phyloP scores from a whole-genome alignment of 2,113 vertebrate genomes.

The Aramus guarauna region DNA sequence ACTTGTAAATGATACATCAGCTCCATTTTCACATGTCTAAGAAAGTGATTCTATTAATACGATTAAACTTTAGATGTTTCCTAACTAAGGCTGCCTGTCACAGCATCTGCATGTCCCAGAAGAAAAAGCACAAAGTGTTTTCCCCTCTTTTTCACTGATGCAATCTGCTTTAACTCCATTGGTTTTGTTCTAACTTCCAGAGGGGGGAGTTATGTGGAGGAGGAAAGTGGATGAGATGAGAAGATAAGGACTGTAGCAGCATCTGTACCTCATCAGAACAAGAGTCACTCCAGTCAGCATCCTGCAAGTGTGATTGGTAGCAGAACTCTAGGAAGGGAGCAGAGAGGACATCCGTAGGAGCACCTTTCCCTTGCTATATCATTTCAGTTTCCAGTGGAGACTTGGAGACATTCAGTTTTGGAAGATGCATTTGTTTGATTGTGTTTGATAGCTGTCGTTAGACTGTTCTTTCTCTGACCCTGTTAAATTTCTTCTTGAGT shows the following conservation, averaged over 20 bases:
- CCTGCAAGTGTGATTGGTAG: background rate
- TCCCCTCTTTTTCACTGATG: background rate
- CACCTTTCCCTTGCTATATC: background rate
- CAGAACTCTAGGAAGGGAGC: background rate
- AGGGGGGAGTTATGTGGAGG: background rate
- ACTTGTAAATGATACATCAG: conserved; percentile 41
- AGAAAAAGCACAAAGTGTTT: background rate
- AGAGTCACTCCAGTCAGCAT: background rate
- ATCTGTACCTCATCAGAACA: background rate
- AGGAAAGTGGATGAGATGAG: background rate
- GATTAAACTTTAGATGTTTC: background rate
- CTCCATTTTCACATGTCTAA: background rate
- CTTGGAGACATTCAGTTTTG: background rate
- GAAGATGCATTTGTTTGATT: background rate
- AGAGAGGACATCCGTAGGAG: background rate
- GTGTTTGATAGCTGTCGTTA: background rate
- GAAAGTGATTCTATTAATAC: conserved; percentile 31
- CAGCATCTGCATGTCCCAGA: background rate
- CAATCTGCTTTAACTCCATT: background rate
- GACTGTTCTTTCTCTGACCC: background rate
- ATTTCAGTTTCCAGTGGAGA: background rate
- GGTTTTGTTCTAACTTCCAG: background rate
- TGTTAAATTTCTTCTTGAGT: background rate
- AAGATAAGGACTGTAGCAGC: background rate
- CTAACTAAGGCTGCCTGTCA: background rate